Conservation (phyloP, 2,888 invertebrate species). For the Limnephilus lunatus region DNA sequence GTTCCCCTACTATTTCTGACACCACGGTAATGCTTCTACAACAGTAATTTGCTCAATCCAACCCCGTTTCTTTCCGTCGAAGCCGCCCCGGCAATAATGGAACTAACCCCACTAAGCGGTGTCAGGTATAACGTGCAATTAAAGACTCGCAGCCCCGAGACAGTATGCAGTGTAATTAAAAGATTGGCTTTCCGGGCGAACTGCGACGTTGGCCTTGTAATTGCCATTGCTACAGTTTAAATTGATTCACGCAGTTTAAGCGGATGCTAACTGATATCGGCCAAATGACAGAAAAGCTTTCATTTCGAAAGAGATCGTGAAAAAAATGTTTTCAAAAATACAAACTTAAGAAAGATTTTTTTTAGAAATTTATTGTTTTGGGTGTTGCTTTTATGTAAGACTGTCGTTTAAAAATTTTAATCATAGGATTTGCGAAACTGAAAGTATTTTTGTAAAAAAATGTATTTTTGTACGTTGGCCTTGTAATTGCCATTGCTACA, state of each 20-base stretch:
- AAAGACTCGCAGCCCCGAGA: slow-evolving; percentile 22
- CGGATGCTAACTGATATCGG: not conserved
- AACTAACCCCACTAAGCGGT: slow-evolving; percentile 30
- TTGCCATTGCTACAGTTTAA: not conserved
- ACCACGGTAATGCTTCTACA: not conserved
- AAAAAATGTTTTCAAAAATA: too few relatives aligned
- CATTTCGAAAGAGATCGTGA: not conserved
- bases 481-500: not conserved
- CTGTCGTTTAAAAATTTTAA: too few relatives aligned
- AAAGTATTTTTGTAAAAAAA: too few relatives aligned
- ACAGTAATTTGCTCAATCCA: slow-evolving; percentile 40
- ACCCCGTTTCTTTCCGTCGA: slow-evolving; percentile 24
- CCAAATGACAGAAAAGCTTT: not conserved
- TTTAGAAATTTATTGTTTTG: too few relatives aligned
- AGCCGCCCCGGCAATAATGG: slow-evolving; percentile 26
- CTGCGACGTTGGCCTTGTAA: not conserved
- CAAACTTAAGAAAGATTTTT: too few relatives aligned
- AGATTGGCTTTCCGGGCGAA: not conserved
- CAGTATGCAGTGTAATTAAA: slow-evolving; percentile 33
- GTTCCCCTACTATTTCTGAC: slow-evolving; percentile 31
- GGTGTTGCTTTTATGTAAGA: too few relatives aligned
- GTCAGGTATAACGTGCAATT: slow-evolving; percentile 48
- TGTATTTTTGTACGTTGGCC: too few relatives aligned
- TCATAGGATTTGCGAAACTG: too few relatives aligned
- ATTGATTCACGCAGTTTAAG: not conserved